Base-by-base conservation (phyloP, 2,113 vertebrate genomes). In the Chionis minor region DNA sequence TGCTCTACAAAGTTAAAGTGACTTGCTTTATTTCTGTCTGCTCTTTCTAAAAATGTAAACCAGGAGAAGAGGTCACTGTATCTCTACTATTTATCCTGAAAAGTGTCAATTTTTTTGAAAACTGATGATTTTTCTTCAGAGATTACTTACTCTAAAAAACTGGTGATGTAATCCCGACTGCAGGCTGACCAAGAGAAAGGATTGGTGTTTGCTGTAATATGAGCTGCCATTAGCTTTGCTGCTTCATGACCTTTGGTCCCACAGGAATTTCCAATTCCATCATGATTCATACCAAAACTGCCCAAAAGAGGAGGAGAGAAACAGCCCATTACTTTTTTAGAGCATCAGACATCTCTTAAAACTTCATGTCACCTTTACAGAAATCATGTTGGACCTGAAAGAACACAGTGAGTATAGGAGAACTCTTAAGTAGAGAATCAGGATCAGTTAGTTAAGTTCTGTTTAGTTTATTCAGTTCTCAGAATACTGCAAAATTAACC, bases 221-320 rank as follows among this genome's bases (percentile, higher is more conserved):
- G 99, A 97, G 99, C 99, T 79, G 99, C 99, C 99, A 99, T 99
- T 98, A 99, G 98, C 94, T 99, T 99, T 98, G 99, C 99, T 86
- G 99, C 99, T 98, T 99, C 99, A 32, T 99, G 99, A 98, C 99
- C 99, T 98, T 99, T 99, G 77, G 99, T 99, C 87, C 99, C 99
- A 95, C 99, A 99, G 97, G 99, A 98, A 98, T 99, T 99, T 97
- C 99, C 99, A 96, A 99, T 99, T 97, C 99, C 99, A 93, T 99
- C 99, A 90, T 99, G 99, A 98, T 99, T 99, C 99, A 99, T 99
- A 97, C 99, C 99, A 97, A 99, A 99, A 98, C 99, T 99, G 98
- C 96, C 92, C 96, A 94, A 97, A 98, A 97, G 93, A 98, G 54
- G 83, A 92, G 82, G 72, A 95, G 81, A 98, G 83, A 97, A 92